These are phyloP conservation scores for Podargus strigoides DNA, from an alignment of 2,797 vertebrate species.

Conservation along the genomic window DNA sequence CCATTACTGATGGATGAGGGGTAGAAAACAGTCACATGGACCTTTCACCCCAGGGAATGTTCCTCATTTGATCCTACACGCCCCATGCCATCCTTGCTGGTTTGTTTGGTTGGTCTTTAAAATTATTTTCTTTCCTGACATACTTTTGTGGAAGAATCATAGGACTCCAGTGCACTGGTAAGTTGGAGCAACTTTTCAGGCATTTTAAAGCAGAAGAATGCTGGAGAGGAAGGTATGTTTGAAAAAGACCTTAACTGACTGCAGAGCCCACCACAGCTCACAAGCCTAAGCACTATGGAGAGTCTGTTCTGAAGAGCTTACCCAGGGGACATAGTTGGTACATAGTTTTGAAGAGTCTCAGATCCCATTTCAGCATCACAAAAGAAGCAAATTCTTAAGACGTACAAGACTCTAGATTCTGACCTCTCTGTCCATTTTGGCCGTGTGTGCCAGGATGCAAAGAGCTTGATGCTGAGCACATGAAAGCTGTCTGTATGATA, in stretches of 20 bases:
- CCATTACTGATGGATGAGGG: not conserved
- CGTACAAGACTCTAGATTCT: not conserved
- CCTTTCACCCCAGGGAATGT: not conserved
- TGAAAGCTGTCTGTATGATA: not conserved
- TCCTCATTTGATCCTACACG: not conserved
- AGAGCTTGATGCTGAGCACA: not conserved
- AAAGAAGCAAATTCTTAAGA: not conserved
- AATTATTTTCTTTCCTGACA: not conserved
- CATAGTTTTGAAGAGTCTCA: not conserved
- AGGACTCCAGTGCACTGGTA: not conserved
- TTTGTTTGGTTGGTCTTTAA: not conserved
- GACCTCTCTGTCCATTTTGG: not conserved
- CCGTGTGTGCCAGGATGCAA: not conserved
- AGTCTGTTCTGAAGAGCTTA: not conserved
- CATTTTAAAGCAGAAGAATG: not conserved
- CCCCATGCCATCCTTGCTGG: not conserved
- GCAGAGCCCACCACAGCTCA: not conserved
- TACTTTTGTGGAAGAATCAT: not conserved
- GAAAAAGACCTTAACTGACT: not conserved
- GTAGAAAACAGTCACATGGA: not conserved
- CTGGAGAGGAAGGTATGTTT: not conserved
- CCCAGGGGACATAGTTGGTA: not conserved
- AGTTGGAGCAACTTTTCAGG: not conserved
- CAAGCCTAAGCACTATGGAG: not conserved
- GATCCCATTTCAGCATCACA: not conserved